Conservation (phyloP, 2,888 invertebrate genomes). For the Megalurothrips usitatus region DNA sequence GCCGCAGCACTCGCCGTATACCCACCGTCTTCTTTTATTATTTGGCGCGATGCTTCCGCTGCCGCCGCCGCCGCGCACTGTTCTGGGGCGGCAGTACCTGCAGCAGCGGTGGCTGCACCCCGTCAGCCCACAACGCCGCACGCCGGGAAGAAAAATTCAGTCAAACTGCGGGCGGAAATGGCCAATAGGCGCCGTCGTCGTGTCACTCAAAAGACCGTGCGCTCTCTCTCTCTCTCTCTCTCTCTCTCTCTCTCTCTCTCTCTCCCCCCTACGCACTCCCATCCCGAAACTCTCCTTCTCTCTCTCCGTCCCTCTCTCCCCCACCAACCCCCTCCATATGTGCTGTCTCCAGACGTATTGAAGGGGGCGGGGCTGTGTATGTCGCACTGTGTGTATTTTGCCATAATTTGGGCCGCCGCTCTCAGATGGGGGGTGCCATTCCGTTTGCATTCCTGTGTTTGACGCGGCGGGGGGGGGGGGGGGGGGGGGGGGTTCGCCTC, state of each 20-base stretch:
- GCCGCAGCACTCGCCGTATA: no score
- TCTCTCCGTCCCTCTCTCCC: background rate
- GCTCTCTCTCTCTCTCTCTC: background rate
- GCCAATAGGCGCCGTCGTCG: no score
- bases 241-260: background rate
- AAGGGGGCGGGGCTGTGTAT: background rate
- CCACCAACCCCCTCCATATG: no score
- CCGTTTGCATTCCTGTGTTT: no score
- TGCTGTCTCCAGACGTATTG: no score
- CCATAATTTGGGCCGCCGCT: background rate
- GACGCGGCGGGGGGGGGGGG: background rate
- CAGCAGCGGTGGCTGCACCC: no score
- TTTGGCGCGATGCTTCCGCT: background rate
- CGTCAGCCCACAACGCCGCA: no score
- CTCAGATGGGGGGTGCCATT: background rate
- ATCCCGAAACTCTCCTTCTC: background rate
- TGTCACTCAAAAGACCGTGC: background rate
- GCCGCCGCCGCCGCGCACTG: no score
- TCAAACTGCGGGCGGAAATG: no score
- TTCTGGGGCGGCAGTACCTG: no score
- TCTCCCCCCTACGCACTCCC: background rate
- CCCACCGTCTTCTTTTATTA: background rate
- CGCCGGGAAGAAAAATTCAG: no score
- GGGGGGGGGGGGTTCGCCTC: background rate
- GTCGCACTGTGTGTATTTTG: background rate